These are phyloP conservation scores for Typhlomys cinereus DNA, from an alignment of 2,113 vertebrate species.

Conservation along the genomic window DNA sequence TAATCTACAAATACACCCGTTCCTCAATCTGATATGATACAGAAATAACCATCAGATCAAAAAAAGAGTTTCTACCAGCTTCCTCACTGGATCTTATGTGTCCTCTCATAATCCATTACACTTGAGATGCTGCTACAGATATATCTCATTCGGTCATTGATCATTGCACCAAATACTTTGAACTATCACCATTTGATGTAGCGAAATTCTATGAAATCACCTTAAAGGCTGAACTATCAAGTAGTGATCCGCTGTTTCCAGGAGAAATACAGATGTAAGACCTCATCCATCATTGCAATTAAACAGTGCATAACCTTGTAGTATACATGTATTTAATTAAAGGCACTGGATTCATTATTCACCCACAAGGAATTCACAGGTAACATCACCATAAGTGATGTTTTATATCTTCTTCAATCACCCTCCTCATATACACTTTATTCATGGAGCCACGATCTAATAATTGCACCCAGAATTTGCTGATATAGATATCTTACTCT, in stretches of 20 bases:
- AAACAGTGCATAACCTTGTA: constrained; percentile 30
- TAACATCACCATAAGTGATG: neutral
- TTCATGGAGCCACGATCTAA: too few relatives aligned
- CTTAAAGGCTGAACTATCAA: neutral
- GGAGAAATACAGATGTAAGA: constrained; percentile 38
- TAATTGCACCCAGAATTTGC: too few relatives aligned
- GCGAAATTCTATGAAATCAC: neutral
- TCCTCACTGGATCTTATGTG: neutral
- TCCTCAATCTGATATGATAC: neutral
- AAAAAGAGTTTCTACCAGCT: neutral
- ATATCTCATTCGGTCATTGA: neutral
- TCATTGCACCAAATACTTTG: neutral
- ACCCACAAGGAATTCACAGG: neutral
- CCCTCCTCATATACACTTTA: too few relatives aligned
- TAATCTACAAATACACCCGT: too few relatives aligned
- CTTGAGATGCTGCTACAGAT: neutral
- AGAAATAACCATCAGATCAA: neutral
- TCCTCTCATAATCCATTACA: neutral
- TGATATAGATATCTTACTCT: too few relatives aligned
- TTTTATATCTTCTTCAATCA: too few relatives aligned
- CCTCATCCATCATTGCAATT: neutral
- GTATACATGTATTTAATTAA: constrained; percentile 17
- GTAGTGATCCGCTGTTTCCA: neutral
- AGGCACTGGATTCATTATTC: neutral
- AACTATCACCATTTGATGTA: neutral